Conservation (phyloP, 2,888 invertebrate genomes). For the Lomographa bimaculata region DNA sequence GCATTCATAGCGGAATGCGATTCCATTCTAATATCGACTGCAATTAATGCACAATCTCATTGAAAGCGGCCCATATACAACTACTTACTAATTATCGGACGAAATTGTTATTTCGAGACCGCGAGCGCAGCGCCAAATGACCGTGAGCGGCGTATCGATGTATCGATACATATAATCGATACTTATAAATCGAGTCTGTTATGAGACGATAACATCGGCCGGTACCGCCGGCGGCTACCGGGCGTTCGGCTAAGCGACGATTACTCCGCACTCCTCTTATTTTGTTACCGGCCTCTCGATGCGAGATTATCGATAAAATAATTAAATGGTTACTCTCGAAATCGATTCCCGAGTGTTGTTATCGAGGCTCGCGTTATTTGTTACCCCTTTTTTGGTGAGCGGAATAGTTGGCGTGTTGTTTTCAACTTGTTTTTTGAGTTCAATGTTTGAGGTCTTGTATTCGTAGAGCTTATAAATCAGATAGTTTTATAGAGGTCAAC, state of each 20-base stretch:
- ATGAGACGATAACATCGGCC: constrained; percentile 81
- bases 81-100: constrained; percentile 54
- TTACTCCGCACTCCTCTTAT: constrained; percentile 75
- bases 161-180: constrained; percentile 81
- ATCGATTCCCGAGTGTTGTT: constrained; percentile 83
- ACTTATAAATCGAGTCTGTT: constrained; percentile 82
- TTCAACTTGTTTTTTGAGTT: constrained; percentile 8
- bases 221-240: constrained; percentile 78
- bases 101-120: constrained; percentile 54
- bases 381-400: constrained; percentile 68
- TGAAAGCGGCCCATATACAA: constrained; percentile 13
- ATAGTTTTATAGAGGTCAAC: no score
- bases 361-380: constrained; percentile 73
- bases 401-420: constrained; percentile 47
- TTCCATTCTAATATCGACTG: constrained; percentile 15
- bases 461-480: no score
- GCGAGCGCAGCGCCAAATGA: constrained; percentile 61
- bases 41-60: constrained; percentile 13
- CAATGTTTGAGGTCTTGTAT: no score
- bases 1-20: constrained; percentile 19
- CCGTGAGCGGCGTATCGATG: constrained; percentile 70
- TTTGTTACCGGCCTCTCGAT: constrained; percentile 67
- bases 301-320: constrained; percentile 84
- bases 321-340: constrained; percentile 84
- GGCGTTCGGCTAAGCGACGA: constrained; percentile 81